phyloP scores from a whole-genome alignment of 1,140 invertebrate species.

The Laupala kohalensis region DNA sequence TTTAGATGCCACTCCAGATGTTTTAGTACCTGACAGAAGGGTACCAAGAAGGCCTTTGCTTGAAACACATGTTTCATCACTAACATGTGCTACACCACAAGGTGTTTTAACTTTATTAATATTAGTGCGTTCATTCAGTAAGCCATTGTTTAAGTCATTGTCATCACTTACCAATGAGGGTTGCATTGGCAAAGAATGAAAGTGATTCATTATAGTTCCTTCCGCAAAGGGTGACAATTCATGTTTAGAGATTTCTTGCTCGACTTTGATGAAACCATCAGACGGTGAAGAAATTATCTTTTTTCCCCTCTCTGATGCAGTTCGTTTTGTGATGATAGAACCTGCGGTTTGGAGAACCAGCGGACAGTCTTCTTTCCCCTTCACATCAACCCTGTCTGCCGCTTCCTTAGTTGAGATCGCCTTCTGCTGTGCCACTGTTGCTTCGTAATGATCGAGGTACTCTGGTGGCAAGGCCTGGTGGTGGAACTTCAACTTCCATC shows the following conservation, averaged over 20 bases:
- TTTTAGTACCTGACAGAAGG: not conserved
- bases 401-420: constrained; percentile 19
- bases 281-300: constrained; percentile 24
- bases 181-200: not conserved
- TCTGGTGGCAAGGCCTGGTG: constrained; percentile 66
- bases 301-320: constrained; percentile 28
- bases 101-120: not conserved
- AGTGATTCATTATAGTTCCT: not conserved
- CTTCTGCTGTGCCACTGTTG: constrained; percentile 42
- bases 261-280: not conserved
- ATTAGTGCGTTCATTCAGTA: not conserved
- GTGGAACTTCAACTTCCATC: constrained; percentile 68
- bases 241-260: not conserved
- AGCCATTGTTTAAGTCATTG: not conserved
- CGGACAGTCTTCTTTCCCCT: constrained; percentile 22
- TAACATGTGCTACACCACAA: not conserved
- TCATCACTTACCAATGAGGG: not conserved
- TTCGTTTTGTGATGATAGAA: constrained; percentile 23
- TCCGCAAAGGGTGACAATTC: not conserved
- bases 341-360: not conserved
- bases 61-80: not conserved
- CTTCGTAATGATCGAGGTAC: constrained; percentile 65
- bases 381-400: constrained; percentile 19
- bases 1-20: not conserved
- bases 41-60: constrained; percentile 5